Conservation (phyloP, 1,140 invertebrate genomes). For the Drosophila sturtevanti region DNA sequence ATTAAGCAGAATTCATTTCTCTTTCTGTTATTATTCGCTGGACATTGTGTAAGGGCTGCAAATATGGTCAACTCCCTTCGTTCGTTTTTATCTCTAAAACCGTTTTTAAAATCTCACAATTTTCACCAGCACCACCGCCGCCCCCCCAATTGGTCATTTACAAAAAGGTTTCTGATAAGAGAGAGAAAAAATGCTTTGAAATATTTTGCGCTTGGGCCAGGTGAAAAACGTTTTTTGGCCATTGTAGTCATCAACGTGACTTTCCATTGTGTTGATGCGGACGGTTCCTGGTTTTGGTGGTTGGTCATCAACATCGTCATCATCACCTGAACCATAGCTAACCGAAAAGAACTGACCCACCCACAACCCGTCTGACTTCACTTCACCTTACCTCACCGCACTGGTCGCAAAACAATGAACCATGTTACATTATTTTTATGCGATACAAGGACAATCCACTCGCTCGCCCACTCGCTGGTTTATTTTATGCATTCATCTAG, state of each 20-base stretch:
- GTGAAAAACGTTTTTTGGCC: slow-evolving; percentile 9
- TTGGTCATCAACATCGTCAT: neutral
- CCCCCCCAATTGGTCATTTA: neutral
- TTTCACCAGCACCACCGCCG: neutral
- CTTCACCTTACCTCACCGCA: neutral
- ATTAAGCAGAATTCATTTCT: neutral
- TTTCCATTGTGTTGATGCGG: neutral
- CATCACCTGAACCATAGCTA: neutral
- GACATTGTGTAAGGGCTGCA: neutral
- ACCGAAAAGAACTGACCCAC: neutral
- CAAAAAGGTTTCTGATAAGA: neutral
- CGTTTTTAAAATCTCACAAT: neutral
- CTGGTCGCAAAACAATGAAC: slow-evolving; percentile 30
- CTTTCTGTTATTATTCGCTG: too few species aligned
- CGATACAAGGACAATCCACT: neutral
- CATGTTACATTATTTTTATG: slow-evolving; percentile 51
- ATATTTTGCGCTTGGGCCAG: neutral
- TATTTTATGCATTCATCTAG: slow-evolving; percentile 57
- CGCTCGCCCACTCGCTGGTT: slow-evolving; percentile 16
- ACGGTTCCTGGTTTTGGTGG: neutral
- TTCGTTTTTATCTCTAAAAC: neutral
- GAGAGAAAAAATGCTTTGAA: neutral
- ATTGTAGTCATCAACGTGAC: slow-evolving; percentile 6
- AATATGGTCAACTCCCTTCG: neutral
- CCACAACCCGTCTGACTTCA: neutral